A percentile compares a stretch with the other conserved stretches of the same genome.
These are phyloP conservation scores for Arrhopalites spinosus DNA, from an alignment of 2,888 invertebrate species.

Conservation along the genomic window DNA sequence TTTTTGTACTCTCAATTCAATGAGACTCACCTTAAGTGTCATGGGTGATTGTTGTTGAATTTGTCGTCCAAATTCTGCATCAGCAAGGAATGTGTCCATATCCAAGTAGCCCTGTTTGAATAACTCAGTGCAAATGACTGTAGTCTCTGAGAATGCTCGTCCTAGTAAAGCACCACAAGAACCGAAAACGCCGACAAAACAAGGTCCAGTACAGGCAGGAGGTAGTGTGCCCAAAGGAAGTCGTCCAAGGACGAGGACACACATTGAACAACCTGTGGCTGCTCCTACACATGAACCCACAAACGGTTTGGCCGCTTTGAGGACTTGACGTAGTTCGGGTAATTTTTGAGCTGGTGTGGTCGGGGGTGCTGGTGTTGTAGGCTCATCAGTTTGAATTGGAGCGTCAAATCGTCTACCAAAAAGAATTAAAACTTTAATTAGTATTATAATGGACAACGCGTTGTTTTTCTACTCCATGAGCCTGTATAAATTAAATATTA, in stretches of 20 bases:
- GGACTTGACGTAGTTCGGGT: slow-evolving; percentile 52
- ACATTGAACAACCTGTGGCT: slow-evolving; percentile 53
- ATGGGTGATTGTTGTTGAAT: slow-evolving; percentile 44
- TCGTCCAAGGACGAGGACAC: slow-evolving; percentile 53
- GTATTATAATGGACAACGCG: too few species aligned
- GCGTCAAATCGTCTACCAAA: slow-evolving; percentile 36
- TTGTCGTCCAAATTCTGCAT: slow-evolving; percentile 54
- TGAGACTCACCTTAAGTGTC: slow-evolving; percentile 52
- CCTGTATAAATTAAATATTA: background rate
- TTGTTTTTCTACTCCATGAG: too few species aligned
- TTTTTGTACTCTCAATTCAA: too few species aligned
- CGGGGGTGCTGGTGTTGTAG: slow-evolving; percentile 15
- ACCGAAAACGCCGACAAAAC: slow-evolving; percentile 55
- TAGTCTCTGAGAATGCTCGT: slow-evolving; percentile 54
- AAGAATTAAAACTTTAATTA: slow-evolving; percentile 3
- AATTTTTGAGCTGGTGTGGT: slow-evolving; percentile 44
- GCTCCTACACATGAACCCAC: slow-evolving; percentile 55
- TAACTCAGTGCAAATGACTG: slow-evolving; percentile 57
- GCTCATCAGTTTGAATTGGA: slow-evolving; percentile 21
- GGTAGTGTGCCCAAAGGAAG: slow-evolving; percentile 51
- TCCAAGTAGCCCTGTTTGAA: slow-evolving; percentile 55
- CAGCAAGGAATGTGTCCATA: slow-evolving; percentile 52
- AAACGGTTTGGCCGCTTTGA: slow-evolving; percentile 55
- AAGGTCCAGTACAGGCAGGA: slow-evolving; percentile 54
- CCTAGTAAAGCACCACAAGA: slow-evolving; percentile 53